These are phyloP conservation scores for Amyelois transitella DNA, from an alignment of 1,140 invertebrate species.

Conservation along the genomic window DNA sequence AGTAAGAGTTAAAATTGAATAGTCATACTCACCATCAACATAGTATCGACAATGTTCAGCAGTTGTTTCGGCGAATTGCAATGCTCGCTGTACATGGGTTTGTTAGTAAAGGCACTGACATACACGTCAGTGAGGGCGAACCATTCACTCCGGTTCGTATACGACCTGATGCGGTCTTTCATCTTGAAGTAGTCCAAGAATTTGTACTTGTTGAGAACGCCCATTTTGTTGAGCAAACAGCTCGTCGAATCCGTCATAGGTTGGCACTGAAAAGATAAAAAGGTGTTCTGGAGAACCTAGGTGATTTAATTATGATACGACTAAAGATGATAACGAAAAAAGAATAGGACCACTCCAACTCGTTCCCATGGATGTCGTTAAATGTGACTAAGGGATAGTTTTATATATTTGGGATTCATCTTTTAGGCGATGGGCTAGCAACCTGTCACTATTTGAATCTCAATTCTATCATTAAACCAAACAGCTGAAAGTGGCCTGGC, in stretches of 20 bases:
- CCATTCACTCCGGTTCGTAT: conserved; percentile 17
- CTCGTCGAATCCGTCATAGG: conserved; percentile 30
- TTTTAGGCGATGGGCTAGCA: no score
- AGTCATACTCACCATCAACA: conserved; percentile 43
- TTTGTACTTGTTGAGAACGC: conserved; percentile 45
- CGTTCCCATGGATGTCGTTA: no score
- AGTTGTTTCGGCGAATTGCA: conserved; percentile 53
- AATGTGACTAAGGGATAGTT: no score
- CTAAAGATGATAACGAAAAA: no score
- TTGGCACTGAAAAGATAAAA: conserved; percentile 41
- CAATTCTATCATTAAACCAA: no score
- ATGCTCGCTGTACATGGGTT: conserved; percentile 36
- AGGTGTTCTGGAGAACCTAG: no score
- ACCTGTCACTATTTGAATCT: no score
- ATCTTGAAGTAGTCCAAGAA: conserved; percentile 62
- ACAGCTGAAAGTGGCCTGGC: no score
- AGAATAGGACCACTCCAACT: no score
- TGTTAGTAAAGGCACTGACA: conserved; percentile 25
- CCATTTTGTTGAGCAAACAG: conserved; percentile 52
- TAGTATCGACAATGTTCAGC: conserved; percentile 52
- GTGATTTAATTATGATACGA: no score
- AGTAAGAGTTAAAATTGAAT: no score
- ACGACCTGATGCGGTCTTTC: conserved; percentile 44
- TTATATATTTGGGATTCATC: no score
- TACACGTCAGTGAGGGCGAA: conserved; percentile 21